Base-by-base conservation (phyloP, 2,113 vertebrate species). In the Osmerus eperlanus region DNA sequence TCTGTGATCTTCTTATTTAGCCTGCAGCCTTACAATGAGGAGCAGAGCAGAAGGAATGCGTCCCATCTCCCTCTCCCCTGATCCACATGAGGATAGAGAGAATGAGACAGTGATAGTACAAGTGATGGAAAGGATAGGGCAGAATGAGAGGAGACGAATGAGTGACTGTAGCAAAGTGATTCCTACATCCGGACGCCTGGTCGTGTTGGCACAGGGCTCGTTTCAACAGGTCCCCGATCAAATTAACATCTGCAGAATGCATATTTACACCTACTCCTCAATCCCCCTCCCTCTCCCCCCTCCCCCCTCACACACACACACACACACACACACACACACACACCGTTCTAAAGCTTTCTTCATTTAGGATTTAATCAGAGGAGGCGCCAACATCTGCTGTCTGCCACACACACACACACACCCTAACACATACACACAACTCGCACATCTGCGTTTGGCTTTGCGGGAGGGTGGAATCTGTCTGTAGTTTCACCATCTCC, bases 301-400 rank as follows among this genome's bases (percentile, higher is more conserved):
- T 59, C 58, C 58, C 8, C 7, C 3, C 68, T 63, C 63, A 65
- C 18, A 13, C 65, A 77, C 71, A 71, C 63, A 65, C 18, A 13
- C 65, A 77, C 71, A 71, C 68, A 68, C 0, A 77, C 71, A 71
- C 66, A 62, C 68, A 63, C 72, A 69, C 66, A 74, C 68, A 68
- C 0, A 25, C 66, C 29, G 13, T 60, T 25, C 47, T 14, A 79
- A 73, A 74, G 64, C 76, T 79, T 81, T 80, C 80, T 87, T 88
- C 86, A 87, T 88, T 86, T 80, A 85, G 87, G 86, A 87, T 89
- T 86, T 89, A 88, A 89, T 86, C 83, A 86, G 78, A 76, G 74
- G 75, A 75, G 80, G 70, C 8, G 11, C 72, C 76, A 81, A 78
- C 81, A 72, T 81, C 82, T 88, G 83, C 81, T 0, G 54, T 70